These are phyloP conservation scores for Mus caroli DNA, from an alignment of 2,797 vertebrate species.

Conservation along the genomic window DNA sequence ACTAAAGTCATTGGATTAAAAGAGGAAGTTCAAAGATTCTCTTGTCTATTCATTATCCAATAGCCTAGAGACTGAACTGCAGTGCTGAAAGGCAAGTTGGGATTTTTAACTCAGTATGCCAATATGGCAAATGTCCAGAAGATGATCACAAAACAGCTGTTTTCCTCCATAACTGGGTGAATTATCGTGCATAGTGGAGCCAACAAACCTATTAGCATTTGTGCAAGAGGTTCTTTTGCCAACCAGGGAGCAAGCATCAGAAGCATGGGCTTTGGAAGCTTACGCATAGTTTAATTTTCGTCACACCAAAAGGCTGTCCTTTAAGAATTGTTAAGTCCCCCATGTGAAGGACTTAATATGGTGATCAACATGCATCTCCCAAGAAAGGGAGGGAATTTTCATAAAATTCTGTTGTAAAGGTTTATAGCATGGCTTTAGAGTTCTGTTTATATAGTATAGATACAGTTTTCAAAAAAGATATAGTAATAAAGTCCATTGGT, in stretches of 20 bases:
- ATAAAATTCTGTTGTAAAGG: constrained; percentile 57
- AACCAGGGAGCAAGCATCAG: constrained; percentile 86
- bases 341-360: constrained; percentile 71
- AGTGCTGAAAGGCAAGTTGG: constrained; percentile 84
- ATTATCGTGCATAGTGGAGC: constrained; percentile 88
- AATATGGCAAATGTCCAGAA: constrained; percentile 88
- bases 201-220: constrained; percentile 90
- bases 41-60: constrained; percentile 80
- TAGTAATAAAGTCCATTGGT: not conserved
- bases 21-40: constrained; percentile 75
- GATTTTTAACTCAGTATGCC: constrained; percentile 88
- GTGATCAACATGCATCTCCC: constrained; percentile 37
- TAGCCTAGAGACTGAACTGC: constrained; percentile 82
- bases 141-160: constrained; percentile 89
- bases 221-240: constrained; percentile 87
- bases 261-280: constrained; percentile 83
- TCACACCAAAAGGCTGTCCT: constrained; percentile 75
- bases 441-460: constrained; percentile 57
- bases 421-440: not conserved
- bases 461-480: constrained; percentile 31
- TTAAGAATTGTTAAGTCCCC: constrained; percentile 74
- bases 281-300: constrained; percentile 81
- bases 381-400: constrained; percentile 23
- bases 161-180: constrained; percentile 88
- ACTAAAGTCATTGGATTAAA: constrained; percentile 79